Percentiles rank a stretch among this genome's conserved stretches.
Conservation (phyloP, 2,888 invertebrate species). For the Tachina fera region DNA sequence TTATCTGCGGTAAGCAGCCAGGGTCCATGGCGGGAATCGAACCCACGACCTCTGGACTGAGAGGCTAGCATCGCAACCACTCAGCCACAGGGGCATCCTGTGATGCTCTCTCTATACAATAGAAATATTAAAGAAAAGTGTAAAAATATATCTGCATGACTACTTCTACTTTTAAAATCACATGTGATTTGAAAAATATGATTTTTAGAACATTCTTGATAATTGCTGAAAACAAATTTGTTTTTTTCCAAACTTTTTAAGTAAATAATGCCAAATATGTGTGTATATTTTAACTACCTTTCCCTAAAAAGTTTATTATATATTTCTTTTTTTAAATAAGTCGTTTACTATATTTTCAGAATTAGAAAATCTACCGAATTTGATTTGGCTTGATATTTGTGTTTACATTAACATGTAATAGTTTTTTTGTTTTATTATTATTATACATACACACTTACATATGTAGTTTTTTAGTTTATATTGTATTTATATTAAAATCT, state of each 20-base stretch:
- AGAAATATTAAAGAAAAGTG: too few relatives aligned
- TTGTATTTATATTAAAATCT: constrained; percentile 65
- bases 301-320: background rate
- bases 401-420: background rate
- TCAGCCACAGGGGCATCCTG: too few relatives aligned
- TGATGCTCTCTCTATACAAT: too few relatives aligned
- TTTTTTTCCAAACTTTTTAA: background rate
- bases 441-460: background rate
- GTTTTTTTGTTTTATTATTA: background rate
- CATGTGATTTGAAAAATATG: too few relatives aligned
- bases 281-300: background rate
- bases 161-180: too few relatives aligned
- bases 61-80: too few relatives aligned
- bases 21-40: too few relatives aligned
- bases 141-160: too few relatives aligned
- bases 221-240: too few relatives aligned
- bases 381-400: background rate
- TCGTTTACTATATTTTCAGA: constrained; percentile 21
- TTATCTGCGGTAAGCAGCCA: too few relatives aligned
- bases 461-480: constrained; percentile 33
- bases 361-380: constrained; percentile 19
- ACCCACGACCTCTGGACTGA: too few relatives aligned
- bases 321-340: constrained; percentile 32
- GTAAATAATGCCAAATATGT: constrained; percentile 17
- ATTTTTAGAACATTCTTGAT: too few relatives aligned